phyloP scores from a whole-genome alignment of 2,113 vertebrate genomes.

The Nannobrachium achirus region DNA sequence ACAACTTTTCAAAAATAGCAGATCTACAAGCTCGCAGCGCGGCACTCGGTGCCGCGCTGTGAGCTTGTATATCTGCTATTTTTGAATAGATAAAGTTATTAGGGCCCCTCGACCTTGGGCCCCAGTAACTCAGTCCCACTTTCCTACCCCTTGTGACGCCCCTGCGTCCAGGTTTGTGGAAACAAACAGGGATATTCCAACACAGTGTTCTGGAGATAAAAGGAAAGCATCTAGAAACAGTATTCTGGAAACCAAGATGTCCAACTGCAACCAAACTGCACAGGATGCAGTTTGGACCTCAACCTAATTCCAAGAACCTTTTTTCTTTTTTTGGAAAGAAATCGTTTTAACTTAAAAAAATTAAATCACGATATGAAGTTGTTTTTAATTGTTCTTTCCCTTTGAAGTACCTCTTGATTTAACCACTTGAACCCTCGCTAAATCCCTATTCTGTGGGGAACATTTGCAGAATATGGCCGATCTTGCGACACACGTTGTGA shows the following conservation, averaged over 20 bases:
- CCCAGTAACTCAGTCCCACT: too few relatives aligned
- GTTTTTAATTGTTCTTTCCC: slow-evolving; percentile 37
- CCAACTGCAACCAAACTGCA: background rate
- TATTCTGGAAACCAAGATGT: slow-evolving; percentile 16
- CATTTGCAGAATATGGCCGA: too few relatives aligned
- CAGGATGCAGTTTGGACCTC: background rate
- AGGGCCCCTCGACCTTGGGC: too few relatives aligned
- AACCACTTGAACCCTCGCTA: background rate
- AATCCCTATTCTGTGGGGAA: too few relatives aligned
- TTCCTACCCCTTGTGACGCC: too few relatives aligned
- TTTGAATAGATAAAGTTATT: too few relatives aligned
- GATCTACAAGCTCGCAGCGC: too few relatives aligned
- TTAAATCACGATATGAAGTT: slow-evolving; percentile 9
- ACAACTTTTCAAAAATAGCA: too few relatives aligned
- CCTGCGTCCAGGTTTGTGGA: too few relatives aligned
- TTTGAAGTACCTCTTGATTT: slow-evolving; percentile 26
- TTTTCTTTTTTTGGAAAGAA: slow-evolving; percentile 1
- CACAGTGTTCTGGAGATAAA: background rate
- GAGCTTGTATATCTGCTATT: too few relatives aligned
- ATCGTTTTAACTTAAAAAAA: slow-evolving; percentile 17
- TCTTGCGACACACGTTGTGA: too few relatives aligned
- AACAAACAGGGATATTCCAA: slow-evolving; percentile 1
- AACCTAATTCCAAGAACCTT: background rate
- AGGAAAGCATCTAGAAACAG: background rate
- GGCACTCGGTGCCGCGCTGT: too few relatives aligned